Conservation (phyloP, 2,113 vertebrate genomes). For the Dipodomys spectabilis region DNA sequence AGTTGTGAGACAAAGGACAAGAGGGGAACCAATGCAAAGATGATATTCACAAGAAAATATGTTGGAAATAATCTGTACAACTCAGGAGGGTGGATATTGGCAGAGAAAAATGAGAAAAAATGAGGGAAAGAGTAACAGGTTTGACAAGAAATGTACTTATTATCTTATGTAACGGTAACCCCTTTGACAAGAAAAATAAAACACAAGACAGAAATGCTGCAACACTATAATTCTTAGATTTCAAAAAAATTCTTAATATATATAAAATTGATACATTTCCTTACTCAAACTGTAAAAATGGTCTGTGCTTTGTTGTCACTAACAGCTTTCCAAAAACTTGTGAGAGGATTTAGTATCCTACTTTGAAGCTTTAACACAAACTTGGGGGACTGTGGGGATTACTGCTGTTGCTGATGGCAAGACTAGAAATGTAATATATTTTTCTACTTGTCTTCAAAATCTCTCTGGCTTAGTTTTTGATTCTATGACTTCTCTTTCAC, state of each 20-base stretch:
- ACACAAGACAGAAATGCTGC: neutral
- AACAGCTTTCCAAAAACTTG: constrained; percentile 59
- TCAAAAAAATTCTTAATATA: neutral
- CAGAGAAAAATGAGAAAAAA: too few species aligned
- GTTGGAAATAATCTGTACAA: too few species aligned
- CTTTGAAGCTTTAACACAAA: constrained; percentile 64
- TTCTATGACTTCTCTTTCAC: neutral
- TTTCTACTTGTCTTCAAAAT: constrained; percentile 64
- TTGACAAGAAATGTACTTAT: too few species aligned
- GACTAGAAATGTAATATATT: constrained; percentile 8
- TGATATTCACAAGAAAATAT: too few species aligned
- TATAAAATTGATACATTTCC: neutral
- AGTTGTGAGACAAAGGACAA: too few species aligned
- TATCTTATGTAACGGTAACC: too few species aligned
- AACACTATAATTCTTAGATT: neutral
- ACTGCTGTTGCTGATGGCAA: constrained; percentile 33
- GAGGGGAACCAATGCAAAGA: too few species aligned
- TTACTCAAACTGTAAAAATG: constrained; percentile 28
- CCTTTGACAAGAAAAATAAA: too few species aligned
- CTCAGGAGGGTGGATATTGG: too few species aligned
- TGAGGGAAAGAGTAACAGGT: too few species aligned
- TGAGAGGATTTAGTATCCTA: constrained; percentile 38
- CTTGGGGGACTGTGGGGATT: constrained; percentile 19
- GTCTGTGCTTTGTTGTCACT: constrained; percentile 10
- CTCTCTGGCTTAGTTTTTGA: constrained; percentile 13